A percentile compares a stretch with the other conserved stretches of the same genome.
Conservation (phyloP, 1,140 invertebrate species). For the Hermetia illucens region DNA sequence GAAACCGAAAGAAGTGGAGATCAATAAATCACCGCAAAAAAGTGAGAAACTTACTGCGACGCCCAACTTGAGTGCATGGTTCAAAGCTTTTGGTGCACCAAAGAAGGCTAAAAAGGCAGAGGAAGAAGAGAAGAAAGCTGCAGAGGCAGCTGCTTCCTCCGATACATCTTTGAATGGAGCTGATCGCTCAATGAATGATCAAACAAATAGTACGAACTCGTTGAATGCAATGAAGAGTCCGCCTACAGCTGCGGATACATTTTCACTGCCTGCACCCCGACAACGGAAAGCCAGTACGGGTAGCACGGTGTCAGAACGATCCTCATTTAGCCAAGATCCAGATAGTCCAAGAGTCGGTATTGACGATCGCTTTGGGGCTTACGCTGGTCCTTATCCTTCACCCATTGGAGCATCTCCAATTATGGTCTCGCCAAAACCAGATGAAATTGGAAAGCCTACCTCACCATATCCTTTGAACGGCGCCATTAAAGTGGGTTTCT, state of each 20-base stretch:
- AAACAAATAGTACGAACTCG: no score
- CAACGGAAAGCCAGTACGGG: conserved; percentile 52
- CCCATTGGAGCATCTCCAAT: conserved; percentile 37
- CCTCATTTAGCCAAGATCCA: conserved; percentile 57
- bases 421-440: conserved; percentile 39
- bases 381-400: conserved; percentile 47
- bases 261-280: conserved; percentile 29
- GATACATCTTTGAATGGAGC: no score
- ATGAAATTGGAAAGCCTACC: conserved; percentile 41
- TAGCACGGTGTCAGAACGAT: conserved; percentile 56
- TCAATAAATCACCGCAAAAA: no score
- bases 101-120: conserved; percentile 35
- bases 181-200: no score
- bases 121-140: conserved; percentile 33
- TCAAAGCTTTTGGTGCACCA: conserved; percentile 76
- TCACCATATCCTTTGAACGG: conserved; percentile 53
- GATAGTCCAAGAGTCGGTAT: conserved; percentile 49
- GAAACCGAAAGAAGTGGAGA: conserved; percentile 7
- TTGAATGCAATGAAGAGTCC: no score
- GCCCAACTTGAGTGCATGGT: conserved; percentile 78
- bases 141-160: no score
- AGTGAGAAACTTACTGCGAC: conserved; percentile 47
- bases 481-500: conserved; percentile 59
- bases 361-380: conserved; percentile 36
- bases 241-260: conserved; percentile 13